These are phyloP conservation scores for Callyntrura sp. DNA, from an alignment of 2,888 invertebrate species.

Conservation along the genomic window DNA sequence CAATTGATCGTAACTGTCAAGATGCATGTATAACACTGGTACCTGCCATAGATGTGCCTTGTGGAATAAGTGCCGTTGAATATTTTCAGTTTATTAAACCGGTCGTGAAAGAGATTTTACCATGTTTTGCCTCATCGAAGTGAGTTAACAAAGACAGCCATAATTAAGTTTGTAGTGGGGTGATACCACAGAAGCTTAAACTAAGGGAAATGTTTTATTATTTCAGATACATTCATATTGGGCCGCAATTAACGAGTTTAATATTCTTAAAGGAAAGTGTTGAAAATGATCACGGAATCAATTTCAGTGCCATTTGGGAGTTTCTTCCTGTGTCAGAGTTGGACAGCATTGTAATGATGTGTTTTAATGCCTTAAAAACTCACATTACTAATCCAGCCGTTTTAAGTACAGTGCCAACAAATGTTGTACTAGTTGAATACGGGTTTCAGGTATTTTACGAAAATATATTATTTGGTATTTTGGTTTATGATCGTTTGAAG, in stretches of 20 bases:
- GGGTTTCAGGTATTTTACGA: constrained; percentile 87
- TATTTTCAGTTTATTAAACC: constrained; percentile 87
- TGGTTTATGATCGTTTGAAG: no score
- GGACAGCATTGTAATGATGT: constrained; percentile 85
- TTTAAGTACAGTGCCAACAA: constrained; percentile 86
- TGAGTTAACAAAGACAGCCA: no score
- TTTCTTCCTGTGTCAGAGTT: constrained; percentile 86
- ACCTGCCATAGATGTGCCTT: constrained; percentile 86
- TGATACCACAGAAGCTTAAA: no score
- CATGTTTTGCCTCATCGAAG: constrained; percentile 87
- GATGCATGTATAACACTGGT: constrained; percentile 87
- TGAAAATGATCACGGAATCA: constrained; percentile 76
- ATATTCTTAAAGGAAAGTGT: constrained; percentile 86
- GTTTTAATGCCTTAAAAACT: constrained; percentile 86
- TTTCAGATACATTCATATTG: constrained; percentile 87
- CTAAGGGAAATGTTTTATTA: background rate
- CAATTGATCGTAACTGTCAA: constrained; percentile 87
- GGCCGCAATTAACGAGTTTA: constrained; percentile 87
- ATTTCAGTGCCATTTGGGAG: constrained; percentile 85
- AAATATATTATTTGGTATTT: constrained; percentile 9
- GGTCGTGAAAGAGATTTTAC: constrained; percentile 87
- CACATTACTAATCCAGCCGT: constrained; percentile 83
- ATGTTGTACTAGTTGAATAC: constrained; percentile 87
- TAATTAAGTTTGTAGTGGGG: constrained; percentile 1
- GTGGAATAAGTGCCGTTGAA: constrained; percentile 85